Evolutionary conservation across 1,140 invertebrate genomes (phyloP).

Genomic region (Tachypleus tridentatus): DNA sequence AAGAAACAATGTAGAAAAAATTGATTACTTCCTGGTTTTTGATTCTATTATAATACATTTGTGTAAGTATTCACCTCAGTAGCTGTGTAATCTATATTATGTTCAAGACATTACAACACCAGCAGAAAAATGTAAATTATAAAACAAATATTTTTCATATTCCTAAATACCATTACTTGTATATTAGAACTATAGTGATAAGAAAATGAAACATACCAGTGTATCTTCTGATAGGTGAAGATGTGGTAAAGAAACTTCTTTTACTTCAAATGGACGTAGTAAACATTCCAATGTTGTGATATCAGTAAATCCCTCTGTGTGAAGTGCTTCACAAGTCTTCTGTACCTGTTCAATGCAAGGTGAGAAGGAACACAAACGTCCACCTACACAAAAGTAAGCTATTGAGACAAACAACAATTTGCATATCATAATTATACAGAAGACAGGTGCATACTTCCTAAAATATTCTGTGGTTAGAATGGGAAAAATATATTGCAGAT

Average conservation of each 20-base stretch:
- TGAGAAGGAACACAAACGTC: constrained; percentile 89
- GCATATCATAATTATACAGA: no score
- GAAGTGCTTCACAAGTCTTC: constrained; percentile 57
- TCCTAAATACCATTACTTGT: constrained; percentile 1
- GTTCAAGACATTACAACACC: constrained; percentile 1
- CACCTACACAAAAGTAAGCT: constrained; percentile 46
- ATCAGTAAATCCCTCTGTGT: constrained; percentile 61
- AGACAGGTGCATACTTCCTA: no score
- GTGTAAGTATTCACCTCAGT: background rate
- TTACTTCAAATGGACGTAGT: constrained; percentile 65
- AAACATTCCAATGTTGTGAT: constrained; percentile 78
- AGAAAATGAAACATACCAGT: background rate
- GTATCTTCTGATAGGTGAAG: constrained; percentile 4
- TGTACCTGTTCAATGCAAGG: constrained; percentile 98
- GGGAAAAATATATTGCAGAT: no score
- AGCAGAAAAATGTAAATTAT: constrained; percentile 8
- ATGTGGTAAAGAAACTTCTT: constrained; percentile 49
- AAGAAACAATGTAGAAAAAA: no score
- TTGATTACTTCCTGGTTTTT: no score
- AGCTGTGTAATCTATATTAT: background rate
- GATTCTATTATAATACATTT: no score
- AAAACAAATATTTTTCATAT: constrained; percentile 8
- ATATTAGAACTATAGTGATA: constrained; percentile 9
- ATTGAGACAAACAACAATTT: no score
- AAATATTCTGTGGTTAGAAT: no score